These are phyloP conservation scores for Epizoanthus illoricatus DNA, from an alignment of 92 coral and sea anemone species.

Conservation along the genomic window DNA sequence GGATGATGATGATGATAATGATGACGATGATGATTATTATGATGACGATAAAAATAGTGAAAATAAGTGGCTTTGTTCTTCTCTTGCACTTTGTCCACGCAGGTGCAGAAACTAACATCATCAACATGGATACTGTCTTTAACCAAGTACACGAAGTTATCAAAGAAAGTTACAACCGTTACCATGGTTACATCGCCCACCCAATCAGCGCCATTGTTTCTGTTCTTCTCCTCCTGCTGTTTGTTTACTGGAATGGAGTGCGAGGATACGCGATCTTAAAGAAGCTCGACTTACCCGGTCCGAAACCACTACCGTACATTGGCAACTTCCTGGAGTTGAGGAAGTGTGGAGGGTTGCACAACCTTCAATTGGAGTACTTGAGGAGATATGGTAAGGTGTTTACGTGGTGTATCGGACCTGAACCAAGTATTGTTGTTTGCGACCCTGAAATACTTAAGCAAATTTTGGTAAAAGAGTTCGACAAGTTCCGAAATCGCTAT, in stretches of 20 bases:
- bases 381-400: conserved; percentile 60
- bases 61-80: no score
- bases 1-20: no score
- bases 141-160: no score
- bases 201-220: neutral
- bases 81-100: no score
- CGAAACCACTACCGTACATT: conserved; percentile 61
- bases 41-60: no score
- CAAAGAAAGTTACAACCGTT: no score
- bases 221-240: neutral
- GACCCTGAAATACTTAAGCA: conserved; percentile 72
- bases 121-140: no score
- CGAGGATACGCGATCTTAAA: conserved; percentile 38
- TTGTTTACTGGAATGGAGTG: conserved; percentile 58
- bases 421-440: conserved; percentile 59
- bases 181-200: neutral
- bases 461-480: neutral
- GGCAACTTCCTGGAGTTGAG: conserved; percentile 54
- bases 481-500: no score
- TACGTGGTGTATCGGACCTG: conserved; percentile 52
- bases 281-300: conserved; percentile 55
- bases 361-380: conserved; percentile 41
- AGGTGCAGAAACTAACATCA: no score
- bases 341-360: conserved; percentile 60
- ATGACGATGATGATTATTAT: no score